phyloP scores from a whole-genome alignment of 2,888 invertebrate species.

The Eupsilia transversa region DNA sequence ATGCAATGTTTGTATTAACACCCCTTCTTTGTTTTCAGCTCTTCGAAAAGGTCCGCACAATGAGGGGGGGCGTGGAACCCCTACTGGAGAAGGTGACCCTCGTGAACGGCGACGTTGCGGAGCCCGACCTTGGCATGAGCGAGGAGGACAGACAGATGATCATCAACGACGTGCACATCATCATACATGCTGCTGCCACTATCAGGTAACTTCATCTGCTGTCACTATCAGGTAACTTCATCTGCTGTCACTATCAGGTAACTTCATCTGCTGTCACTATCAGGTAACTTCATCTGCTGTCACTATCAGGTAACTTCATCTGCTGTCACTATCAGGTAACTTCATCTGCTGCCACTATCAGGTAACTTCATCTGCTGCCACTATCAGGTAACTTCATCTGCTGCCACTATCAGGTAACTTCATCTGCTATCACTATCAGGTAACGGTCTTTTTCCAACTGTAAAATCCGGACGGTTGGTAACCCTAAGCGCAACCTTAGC shows the following conservation, averaged over 20 bases:
- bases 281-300: too few relatives aligned
- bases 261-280: not conserved
- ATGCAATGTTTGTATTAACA: too few relatives aligned
- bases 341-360: slow-evolving; percentile 93
- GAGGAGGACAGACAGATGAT: slow-evolving; percentile 92
- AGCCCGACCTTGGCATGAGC: slow-evolving; percentile 93
- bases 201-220: slow-evolving; percentile 84
- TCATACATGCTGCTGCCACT: slow-evolving; percentile 96
- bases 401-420: slow-evolving; percentile 92
- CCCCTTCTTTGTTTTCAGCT: slow-evolving; percentile 89
- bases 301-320: slow-evolving; percentile 89
- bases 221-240: slow-evolving; percentile 91
- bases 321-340: too few relatives aligned
- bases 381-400: too few relatives aligned
- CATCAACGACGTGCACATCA: slow-evolving; percentile 93
- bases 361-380: slow-evolving; percentile 77
- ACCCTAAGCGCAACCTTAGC: not conserved
- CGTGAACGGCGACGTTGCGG: slow-evolving; percentile 93
- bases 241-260: slow-evolving; percentile 92
- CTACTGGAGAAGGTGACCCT: slow-evolving; percentile 93
- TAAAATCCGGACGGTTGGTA: not conserved
- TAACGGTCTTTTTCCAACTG: too few relatives aligned
- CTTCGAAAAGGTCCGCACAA: slow-evolving; percentile 93
- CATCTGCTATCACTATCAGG: too few relatives aligned
- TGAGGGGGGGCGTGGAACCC: slow-evolving; percentile 91